Conservation (phyloP, 2,113 vertebrate genomes). For the Myiozetetes cayanensis region DNA sequence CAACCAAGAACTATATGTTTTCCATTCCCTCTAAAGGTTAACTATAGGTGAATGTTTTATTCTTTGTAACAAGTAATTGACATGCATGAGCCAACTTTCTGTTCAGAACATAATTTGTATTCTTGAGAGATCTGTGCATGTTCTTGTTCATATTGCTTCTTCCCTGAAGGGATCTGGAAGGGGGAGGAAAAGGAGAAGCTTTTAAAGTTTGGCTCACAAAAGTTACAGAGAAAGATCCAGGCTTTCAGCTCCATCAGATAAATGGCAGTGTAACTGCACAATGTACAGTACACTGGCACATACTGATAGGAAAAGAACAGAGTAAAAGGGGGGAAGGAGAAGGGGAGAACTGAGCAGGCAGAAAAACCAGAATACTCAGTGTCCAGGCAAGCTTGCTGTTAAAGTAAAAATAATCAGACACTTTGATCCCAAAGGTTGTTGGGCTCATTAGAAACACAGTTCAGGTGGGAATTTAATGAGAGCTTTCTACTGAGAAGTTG, state of each 20-base stretch:
- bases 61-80: slow-evolving; percentile 54
- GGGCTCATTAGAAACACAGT: neutral
- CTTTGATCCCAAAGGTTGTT: neutral
- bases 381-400: neutral
- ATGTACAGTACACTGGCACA: neutral
- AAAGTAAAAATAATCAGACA: neutral
- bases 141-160: slow-evolving; percentile 43
- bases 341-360: neutral
- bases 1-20: slow-evolving; percentile 36
- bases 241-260: slow-evolving; percentile 48
- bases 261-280: slow-evolving; percentile 7
- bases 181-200: slow-evolving; percentile 11
- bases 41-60: slow-evolving; percentile 51
- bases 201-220: slow-evolving; percentile 57
- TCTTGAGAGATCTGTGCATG: slow-evolving; percentile 25
- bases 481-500: neutral
- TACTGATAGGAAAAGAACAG: slow-evolving; percentile 29
- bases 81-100: slow-evolving; percentile 46
- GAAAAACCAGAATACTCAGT: neutral
- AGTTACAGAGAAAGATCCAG: slow-evolving; percentile 48
- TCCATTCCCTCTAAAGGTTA: slow-evolving; percentile 48
- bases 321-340: neutral
- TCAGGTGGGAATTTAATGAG: neutral
- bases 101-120: slow-evolving; percentile 63
- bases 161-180: slow-evolving; percentile 41